A percentile compares a stretch with the other conserved stretches of the same genome.
Evolutionary conservation across 2,113 vertebrate species (phyloP).

Genomic region (Platanista minor): DNA sequence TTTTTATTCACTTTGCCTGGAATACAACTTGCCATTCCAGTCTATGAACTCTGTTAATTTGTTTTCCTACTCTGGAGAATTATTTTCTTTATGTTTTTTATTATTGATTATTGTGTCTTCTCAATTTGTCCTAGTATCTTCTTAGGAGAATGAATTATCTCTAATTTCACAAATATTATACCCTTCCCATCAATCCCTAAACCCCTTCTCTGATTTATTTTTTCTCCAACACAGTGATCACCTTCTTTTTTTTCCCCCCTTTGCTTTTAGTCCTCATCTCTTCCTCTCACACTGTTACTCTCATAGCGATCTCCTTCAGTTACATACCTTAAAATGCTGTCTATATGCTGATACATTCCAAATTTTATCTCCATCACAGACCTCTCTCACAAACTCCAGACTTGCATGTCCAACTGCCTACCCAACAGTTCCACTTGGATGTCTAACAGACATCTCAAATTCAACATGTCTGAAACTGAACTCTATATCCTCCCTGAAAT

Average conservation of each 20-base stretch:
- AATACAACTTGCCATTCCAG: neutral
- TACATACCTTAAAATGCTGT: neutral
- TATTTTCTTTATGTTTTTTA: neutral
- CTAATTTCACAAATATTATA: neutral
- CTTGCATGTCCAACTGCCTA: neutral
- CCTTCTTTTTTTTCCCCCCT: neutral
- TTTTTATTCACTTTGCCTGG: neutral
- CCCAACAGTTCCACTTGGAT: neutral
- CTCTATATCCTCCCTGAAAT: neutral
- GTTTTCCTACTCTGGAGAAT: neutral
- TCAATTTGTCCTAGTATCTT: neutral
- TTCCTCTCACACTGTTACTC: neutral
- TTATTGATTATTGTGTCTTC: neutral
- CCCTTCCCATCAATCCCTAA: neutral
- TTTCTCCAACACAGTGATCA: neutral
- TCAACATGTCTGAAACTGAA: neutral
- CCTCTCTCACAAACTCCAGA: neutral
- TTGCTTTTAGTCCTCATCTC: neutral
- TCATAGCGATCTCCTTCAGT: neutral
- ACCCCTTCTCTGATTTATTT: neutral
- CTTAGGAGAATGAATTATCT: neutral
- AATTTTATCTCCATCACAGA: constrained; percentile 7
- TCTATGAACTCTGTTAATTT: neutral
- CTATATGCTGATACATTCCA: neutral
- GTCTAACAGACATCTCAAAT: constrained; percentile 26